Evolutionary conservation across 2,888 invertebrate genomes (phyloP), one percentile per base, ranked within the genome.

Genomic region (Neoitamus cyanurus): DNA sequence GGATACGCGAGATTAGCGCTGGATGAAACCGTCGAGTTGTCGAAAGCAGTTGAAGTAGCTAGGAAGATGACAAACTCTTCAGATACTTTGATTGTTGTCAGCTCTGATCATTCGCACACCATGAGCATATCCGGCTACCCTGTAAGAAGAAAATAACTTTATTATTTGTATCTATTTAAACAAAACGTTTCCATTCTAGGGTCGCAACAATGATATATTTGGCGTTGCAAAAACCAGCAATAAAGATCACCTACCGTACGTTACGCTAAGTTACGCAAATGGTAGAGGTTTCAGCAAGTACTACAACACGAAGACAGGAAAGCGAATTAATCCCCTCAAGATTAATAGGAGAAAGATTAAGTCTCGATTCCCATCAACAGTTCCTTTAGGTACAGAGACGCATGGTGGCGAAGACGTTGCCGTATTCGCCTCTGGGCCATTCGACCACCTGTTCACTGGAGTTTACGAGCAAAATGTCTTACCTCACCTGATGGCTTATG

Each of bases 381-480:
- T 94, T 0, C 95, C 94, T 0, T 90, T 93, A 28, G 34, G 88
- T 0, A 90, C 92, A 6, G 96, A 95, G 88, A 95, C 95, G 0
- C 96, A 96, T 87, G 95, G 95, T 0, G 95, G 95, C 0, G 96
- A 97, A 86, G 97, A 97, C 89, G 96, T 97, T 0, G 94, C 94
- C 0, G 94, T 97, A 0, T 96, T 94, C 90, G 96, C 96, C 0
- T 91, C 90, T 11, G 97, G 95, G 28, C 97, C 96, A 1, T 95
- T 95, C 95, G 92, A 96, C 0, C 96, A 97, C 89, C 92, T 97
- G 0, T 96, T 97, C 89, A 94, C 94, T 0, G 96, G 97, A 0
- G 94, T 94, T 84, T 94, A 95, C 88, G 96, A 97, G 88, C 96
- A 97, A 90, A 95, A 94, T 89, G 94, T 93, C 88, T 94, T 97